phyloP scores from a whole-genome alignment of 2,797 vertebrate genomes.

The Meda fulgida region DNA sequence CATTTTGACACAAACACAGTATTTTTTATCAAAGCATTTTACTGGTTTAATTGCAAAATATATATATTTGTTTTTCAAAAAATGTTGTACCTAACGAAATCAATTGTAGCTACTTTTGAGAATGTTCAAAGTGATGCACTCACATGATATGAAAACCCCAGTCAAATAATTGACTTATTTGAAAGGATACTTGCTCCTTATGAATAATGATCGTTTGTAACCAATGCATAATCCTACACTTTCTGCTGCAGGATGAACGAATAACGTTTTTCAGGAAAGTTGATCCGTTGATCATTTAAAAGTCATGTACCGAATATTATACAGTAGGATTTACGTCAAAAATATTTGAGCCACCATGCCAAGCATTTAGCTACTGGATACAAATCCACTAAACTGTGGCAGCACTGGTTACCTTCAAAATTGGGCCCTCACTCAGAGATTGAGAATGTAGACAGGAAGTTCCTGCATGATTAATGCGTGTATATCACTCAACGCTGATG shows the following conservation, averaged over 20 bases:
- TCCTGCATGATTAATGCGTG: slow-evolving; percentile 25
- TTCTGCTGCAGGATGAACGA: neutral
- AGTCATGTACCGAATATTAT: neutral
- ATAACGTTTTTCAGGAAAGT: neutral
- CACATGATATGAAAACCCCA: no score
- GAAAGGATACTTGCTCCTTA: neutral
- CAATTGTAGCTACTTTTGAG: neutral
- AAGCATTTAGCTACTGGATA: neutral
- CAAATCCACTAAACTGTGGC: neutral
- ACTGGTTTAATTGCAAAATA: neutral
- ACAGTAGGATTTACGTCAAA: neutral
- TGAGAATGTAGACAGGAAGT: slow-evolving; percentile 28
- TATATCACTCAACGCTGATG: slow-evolving; percentile 41
- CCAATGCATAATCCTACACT: neutral
- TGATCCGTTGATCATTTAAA: neutral
- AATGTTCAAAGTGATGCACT: neutral
- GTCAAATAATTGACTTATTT: neutral
- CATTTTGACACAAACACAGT: neutral
- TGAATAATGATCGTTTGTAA: neutral
- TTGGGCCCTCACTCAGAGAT: neutral
- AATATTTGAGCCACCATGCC: neutral
- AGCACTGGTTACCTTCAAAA: neutral
- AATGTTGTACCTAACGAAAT: neutral
- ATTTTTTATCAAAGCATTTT: neutral
- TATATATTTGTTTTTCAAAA: neutral